Percentiles rank a stretch among this genome's conserved stretches.
These are phyloP conservation scores for Samia ricini DNA, from an alignment of 1,140 invertebrate species.

Conservation along the genomic window DNA sequence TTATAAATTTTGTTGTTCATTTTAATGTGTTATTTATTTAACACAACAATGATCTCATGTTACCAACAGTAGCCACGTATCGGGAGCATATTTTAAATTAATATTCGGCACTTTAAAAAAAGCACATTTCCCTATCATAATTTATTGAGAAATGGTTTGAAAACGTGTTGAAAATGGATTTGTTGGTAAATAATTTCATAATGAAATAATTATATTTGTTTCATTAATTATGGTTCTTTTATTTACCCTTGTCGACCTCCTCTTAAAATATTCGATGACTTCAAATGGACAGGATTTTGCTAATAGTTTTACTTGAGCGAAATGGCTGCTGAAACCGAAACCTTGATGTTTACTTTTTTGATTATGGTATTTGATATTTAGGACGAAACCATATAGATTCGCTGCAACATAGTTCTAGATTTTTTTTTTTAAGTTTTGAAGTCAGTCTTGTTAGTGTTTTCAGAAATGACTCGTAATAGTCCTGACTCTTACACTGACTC, in stretches of 20 bases:
- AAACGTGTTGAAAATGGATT: slow-evolving; percentile 78
- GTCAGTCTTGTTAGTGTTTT: no score
- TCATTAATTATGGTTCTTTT: slow-evolving; percentile 68
- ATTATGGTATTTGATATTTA: no score
- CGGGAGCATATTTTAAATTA: slow-evolving; percentile 56
- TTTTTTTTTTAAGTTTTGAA: no score
- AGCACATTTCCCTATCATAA: slow-evolving; percentile 74
- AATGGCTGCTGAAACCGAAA: no score
- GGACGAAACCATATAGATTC: no score
- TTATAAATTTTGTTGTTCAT: slow-evolving; percentile 48
- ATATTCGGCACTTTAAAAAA: slow-evolving; percentile 77
- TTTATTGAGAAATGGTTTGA: slow-evolving; percentile 68
- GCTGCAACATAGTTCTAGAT: no score
- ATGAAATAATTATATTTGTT: slow-evolving; percentile 78
- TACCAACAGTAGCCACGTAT: slow-evolving; percentile 55
- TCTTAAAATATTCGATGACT: background rate
- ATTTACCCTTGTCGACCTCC: slow-evolving; percentile 27
- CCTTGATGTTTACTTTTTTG: no score
- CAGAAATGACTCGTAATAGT: no score
- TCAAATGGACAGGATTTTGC: no score
- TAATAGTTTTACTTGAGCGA: no score
- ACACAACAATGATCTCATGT: slow-evolving; percentile 67
- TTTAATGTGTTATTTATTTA: slow-evolving; percentile 48
- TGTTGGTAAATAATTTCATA: slow-evolving; percentile 79
- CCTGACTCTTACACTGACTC: no score